Conservation (phyloP, 2,888 invertebrate species). For the Colostygia pectinataria region DNA sequence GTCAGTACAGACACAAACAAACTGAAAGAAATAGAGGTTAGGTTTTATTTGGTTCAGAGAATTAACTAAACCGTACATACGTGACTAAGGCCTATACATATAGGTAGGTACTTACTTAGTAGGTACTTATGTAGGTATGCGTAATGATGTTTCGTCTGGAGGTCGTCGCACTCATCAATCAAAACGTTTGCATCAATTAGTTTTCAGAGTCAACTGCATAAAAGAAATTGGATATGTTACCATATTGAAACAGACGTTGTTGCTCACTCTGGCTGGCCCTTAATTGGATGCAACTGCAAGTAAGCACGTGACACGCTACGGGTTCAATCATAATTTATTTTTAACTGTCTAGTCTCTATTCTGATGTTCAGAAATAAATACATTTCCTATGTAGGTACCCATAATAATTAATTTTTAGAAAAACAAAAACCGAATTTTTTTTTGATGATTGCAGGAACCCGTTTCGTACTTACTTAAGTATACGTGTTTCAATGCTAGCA, state of each 20-base stretch:
- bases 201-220: constrained; percentile 55
- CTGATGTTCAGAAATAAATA: too few relatives aligned
- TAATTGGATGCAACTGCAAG: constrained; percentile 57
- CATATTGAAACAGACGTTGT: constrained; percentile 41
- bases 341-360: constrained; percentile 19
- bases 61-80: too few relatives aligned
- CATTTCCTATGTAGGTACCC: too few relatives aligned
- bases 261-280: constrained; percentile 43
- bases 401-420: too few relatives aligned
- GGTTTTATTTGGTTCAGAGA: too few relatives aligned
- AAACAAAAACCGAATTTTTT: too few relatives aligned
- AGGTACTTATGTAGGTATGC: not conserved
- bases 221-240: constrained; percentile 65
- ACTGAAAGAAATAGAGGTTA: too few relatives aligned
- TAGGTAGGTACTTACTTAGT: not conserved
- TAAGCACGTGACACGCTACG: constrained; percentile 45
- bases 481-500: too few relatives aligned
- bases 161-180: constrained; percentile 70
- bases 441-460: too few relatives aligned
- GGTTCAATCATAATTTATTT: constrained; percentile 40
- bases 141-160: constrained; percentile 46
- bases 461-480: too few relatives aligned
- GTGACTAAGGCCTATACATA: not conserved
- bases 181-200: constrained; percentile 71
- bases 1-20: too few relatives aligned